Evolutionary conservation across 1,140 invertebrate genomes (phyloP), one percentile per base, ranked within the genome.

Genomic region (Macrobrachium nipponense): DNA sequence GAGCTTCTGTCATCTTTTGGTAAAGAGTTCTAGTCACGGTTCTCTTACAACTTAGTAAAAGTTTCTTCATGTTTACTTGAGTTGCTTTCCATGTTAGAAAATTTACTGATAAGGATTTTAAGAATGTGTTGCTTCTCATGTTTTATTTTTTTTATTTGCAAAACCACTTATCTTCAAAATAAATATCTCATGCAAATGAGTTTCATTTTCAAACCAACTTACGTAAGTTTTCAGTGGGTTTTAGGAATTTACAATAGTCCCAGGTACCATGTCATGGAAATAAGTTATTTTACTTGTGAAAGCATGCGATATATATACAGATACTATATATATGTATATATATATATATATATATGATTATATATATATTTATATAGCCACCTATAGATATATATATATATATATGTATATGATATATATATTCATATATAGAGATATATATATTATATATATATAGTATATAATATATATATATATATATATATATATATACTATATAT

Each of bases 401-500:
- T 61, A 60, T 51, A 60, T 61, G 14, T 18, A 27, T 51, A 60
- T 23, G 2, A 0, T 23, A 20, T 77, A 51, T 77, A 51, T 51
- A 43, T 77, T 12, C 15, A 77, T 51, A 51, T 51, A n/a, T 4
- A 51, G 6, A 77, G 2, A 77, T 77, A 51, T 77, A 44, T 77
- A 44, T 77, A 44, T 77, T 77, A 77, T 77, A 77, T 8, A 77
- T 44, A 77, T 77, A 44, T 44, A 77, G n/a, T 43, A 77, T 51
- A 77, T 77, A 51, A 43, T 44, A 59, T 59, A 77, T 77, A 77
- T 77, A 77, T 77, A 77, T 77, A 77, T 77, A 77, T 77, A 77
- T 77, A 77, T 77, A 77, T 58, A 77, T 77, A 77, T 77, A 77
- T 77, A 77, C n/a, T 77, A 77, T 77, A 77, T 77, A 77, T 77